A percentile compares a stretch with the other conserved stretches of the same genome.
phyloP scores from a whole-genome alignment of 2,113 vertebrate species.

The Protobothrops mucrosquamatus region DNA sequence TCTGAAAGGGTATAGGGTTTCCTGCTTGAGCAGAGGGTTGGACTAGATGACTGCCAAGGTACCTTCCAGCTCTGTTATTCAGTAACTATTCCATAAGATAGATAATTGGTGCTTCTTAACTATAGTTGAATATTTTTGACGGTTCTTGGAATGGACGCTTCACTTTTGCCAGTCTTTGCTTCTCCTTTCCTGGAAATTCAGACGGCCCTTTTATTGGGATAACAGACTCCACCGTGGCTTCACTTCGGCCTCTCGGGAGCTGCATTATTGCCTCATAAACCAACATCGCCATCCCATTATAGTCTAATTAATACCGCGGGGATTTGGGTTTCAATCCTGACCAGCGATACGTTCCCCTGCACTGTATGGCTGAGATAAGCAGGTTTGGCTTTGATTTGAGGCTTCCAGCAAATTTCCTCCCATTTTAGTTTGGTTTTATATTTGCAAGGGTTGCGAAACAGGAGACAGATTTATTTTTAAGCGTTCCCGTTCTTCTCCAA shows the following conservation, averaged over 20 bases:
- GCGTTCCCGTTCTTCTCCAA: neutral
- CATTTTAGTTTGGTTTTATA: neutral
- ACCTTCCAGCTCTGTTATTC: neutral
- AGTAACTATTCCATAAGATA: neutral
- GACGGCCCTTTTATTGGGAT: neutral
- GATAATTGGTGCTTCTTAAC: neutral
- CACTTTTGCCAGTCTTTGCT: rapidly evolving
- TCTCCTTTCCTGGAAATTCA: neutral
- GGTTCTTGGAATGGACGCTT: rapidly evolving
- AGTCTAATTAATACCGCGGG: constrained; percentile 25
- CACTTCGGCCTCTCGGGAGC: neutral
- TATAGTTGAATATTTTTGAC: neutral
- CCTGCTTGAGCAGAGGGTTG: neutral
- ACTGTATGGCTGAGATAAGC: neutral
- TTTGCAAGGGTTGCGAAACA: neutral
- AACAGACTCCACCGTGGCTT: neutral
- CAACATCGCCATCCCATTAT: constrained; percentile 13
- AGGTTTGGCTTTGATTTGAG: neutral
- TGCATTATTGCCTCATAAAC: constrained; percentile 11
- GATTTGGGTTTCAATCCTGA: constrained; percentile 10
- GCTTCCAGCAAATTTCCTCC: neutral
- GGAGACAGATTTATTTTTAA: neutral
- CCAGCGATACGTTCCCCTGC: neutral
- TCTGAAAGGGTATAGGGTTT: neutral
- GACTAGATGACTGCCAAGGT: neutral